These are phyloP conservation scores for Columbina picui DNA, from an alignment of 2,113 vertebrate species.

Conservation along the genomic window DNA sequence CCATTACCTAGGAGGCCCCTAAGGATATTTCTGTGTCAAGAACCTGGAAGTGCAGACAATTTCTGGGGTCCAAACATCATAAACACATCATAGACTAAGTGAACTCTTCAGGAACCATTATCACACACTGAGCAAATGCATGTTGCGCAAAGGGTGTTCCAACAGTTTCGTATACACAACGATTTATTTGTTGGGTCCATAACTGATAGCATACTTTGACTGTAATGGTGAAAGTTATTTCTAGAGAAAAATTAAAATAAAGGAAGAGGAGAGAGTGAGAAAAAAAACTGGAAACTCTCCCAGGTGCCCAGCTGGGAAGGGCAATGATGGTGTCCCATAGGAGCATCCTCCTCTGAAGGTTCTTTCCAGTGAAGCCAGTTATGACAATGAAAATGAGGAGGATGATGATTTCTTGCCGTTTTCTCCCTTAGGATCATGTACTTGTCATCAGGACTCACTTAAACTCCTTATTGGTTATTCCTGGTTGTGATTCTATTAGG, in stretches of 20 bases:
- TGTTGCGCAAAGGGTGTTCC: background rate
- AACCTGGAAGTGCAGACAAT: background rate
- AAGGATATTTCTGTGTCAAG: background rate
- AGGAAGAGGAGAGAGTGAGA: background rate
- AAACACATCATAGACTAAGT: background rate
- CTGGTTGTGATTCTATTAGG: background rate
- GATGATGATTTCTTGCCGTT: background rate
- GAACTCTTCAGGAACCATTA: background rate
- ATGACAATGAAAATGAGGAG: background rate
- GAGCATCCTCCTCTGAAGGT: background rate
- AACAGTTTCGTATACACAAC: background rate
- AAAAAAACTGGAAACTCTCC: background rate
- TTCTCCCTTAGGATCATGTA: background rate
- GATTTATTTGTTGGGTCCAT: background rate
- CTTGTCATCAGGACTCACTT: background rate
- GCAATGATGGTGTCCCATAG: background rate
- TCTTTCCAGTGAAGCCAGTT: background rate
- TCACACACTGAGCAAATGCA: rapidly evolving
- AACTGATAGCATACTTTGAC: background rate
- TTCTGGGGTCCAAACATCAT: background rate
- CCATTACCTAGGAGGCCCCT: background rate
- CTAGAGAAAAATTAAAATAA: background rate
- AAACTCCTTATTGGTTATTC: background rate
- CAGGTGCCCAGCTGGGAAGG: background rate
- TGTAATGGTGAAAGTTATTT: background rate